Percentiles rank a stretch among this genome's conserved stretches.
Conservation (phyloP, 2,113 vertebrate genomes). For the Pavo muticus region DNA sequence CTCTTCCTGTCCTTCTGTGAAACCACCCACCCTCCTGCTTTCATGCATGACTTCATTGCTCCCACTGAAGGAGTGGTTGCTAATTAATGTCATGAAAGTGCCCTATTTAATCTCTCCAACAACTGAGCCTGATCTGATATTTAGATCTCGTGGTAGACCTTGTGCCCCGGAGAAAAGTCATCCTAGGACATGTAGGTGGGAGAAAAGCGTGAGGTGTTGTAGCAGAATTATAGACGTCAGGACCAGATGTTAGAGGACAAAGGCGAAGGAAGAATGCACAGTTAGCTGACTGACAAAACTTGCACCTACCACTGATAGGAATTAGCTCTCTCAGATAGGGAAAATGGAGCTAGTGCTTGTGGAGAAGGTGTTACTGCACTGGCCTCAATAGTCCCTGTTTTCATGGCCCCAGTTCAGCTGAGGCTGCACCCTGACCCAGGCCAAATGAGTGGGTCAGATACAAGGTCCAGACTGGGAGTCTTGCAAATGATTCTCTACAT, state of each 20-base stretch:
- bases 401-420: rapidly evolving
- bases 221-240: background rate
- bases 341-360: background rate
- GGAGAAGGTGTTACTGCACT: background rate
- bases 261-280: background rate
- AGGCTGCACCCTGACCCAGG: background rate
- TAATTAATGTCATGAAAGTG: background rate
- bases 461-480: background rate
- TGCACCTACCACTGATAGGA: background rate
- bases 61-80: background rate
- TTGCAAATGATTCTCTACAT: slow-evolving; percentile 20
- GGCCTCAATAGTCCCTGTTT: background rate
- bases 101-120: background rate
- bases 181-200: background rate
- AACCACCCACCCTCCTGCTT: background rate
- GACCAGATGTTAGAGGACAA: background rate
- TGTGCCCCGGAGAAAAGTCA: background rate
- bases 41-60: background rate
- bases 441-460: background rate
- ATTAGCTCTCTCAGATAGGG: background rate
- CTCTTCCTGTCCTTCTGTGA: background rate
- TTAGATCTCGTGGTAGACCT: background rate
- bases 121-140: background rate
- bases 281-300: background rate
- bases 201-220: background rate